Conservation (phyloP, 2,113 vertebrate genomes). For the Beaufortia kweichowensis region DNA sequence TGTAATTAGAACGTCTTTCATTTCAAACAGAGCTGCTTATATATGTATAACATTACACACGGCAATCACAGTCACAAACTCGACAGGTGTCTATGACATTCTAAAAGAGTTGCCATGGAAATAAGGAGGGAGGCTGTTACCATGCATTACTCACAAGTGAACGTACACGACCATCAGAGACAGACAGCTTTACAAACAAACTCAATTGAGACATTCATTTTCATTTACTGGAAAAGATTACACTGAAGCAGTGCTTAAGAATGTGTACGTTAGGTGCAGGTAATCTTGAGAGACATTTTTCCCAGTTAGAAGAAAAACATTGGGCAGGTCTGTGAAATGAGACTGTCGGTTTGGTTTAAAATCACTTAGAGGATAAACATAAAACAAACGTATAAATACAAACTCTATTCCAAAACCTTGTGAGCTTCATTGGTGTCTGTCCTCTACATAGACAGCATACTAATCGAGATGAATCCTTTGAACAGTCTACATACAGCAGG, state of each 20-base stretch:
- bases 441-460: background rate
- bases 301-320: conserved; percentile 12
- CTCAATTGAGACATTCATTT: background rate
- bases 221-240: conserved; percentile 18
- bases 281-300: conserved; percentile 14
- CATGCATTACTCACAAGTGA: background rate
- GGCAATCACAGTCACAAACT: background rate
- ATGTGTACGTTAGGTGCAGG: background rate
- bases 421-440: background rate
- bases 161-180: background rate
- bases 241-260: background rate
- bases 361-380: background rate
- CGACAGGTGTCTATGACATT: conserved; percentile 54
- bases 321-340: conserved; percentile 20
- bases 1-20: background rate
- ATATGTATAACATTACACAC: background rate
- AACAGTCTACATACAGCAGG: too few species aligned
- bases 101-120: conserved; percentile 57
- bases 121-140: conserved; percentile 24
- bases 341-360: conserved; percentile 26
- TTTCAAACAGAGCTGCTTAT: background rate
- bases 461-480: too few species aligned
- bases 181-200: background rate
- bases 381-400: background rate
- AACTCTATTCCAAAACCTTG: background rate